Evolutionary conservation across 2,797 vertebrate species (phyloP).

Genomic region (Chaenodraco wilsoni): DNA sequence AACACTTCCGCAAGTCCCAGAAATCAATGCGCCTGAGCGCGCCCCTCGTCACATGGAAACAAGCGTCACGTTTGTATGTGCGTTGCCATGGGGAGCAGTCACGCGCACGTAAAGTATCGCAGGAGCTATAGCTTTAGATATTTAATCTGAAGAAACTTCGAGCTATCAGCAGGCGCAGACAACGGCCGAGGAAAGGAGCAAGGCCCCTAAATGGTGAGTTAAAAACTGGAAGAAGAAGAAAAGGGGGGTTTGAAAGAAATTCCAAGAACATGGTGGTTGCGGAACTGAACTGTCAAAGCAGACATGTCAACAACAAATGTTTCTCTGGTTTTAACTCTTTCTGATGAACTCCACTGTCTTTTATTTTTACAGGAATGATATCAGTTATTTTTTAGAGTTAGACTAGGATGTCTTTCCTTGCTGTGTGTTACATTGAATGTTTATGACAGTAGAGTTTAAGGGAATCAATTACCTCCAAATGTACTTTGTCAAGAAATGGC

Average conservation of each 20-base stretch:
- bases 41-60: constrained; percentile 15
- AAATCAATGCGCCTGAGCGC: constrained; percentile 51
- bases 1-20: constrained; percentile 48
- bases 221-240: not conserved
- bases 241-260: not conserved
- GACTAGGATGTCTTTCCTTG: not conserved
- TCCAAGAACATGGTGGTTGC: not conserved
- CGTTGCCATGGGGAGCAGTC: constrained; percentile 77
- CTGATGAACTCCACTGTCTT: not conserved
- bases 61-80: constrained; percentile 55
- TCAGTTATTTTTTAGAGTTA: not conserved
- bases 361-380: not conserved
- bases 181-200: constrained; percentile 27
- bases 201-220: constrained; percentile 71
- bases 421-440: not conserved
- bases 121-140: constrained; percentile 6
- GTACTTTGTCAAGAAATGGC: not conserved
- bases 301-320: constrained; percentile 33
- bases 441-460: not conserved
- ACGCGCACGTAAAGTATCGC: constrained; percentile 31
- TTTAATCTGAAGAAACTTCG: constrained; percentile 38
- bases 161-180: constrained; percentile 53
- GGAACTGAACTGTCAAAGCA: constrained; percentile 20
- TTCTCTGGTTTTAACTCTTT: not conserved
- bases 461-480: not conserved